Conservation (phyloP, 2,113 vertebrate genomes). For the Patagioenas fasciata region DNA sequence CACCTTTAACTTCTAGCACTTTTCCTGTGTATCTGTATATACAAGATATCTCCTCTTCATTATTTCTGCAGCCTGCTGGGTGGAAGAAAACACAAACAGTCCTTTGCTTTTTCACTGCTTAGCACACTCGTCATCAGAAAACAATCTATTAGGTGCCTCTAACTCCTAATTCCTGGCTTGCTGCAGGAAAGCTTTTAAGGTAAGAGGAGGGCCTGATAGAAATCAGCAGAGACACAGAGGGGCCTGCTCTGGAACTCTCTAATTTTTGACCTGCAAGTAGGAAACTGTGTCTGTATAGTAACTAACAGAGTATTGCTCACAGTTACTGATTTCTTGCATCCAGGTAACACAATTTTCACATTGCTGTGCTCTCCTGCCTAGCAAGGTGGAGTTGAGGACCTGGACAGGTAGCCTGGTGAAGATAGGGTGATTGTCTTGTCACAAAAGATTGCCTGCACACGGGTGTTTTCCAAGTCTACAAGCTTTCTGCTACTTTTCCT, state of each 20-base stretch:
- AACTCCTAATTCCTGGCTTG: neutral
- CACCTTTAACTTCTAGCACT: neutral
- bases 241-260: neutral
- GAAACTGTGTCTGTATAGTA: neutral
- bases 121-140: neutral
- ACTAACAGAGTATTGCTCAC: neutral
- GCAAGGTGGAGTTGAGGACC: neutral
- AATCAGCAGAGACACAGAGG: neutral
- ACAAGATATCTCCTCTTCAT: neutral
- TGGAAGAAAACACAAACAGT: neutral
- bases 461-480: neutral
- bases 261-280: neutral
- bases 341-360: neutral
- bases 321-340: neutral
- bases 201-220: neutral
- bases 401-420: neutral
- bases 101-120: neutral
- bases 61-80: neutral
- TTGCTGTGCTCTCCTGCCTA: neutral
- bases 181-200: neutral
- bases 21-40: neutral
- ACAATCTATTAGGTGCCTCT: neutral
- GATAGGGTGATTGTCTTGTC: neutral
- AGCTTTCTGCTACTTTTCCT: neutral
- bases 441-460: neutral